phyloP scores from a whole-genome alignment of 2,113 vertebrate species.

The Podiceps cristatus region DNA sequence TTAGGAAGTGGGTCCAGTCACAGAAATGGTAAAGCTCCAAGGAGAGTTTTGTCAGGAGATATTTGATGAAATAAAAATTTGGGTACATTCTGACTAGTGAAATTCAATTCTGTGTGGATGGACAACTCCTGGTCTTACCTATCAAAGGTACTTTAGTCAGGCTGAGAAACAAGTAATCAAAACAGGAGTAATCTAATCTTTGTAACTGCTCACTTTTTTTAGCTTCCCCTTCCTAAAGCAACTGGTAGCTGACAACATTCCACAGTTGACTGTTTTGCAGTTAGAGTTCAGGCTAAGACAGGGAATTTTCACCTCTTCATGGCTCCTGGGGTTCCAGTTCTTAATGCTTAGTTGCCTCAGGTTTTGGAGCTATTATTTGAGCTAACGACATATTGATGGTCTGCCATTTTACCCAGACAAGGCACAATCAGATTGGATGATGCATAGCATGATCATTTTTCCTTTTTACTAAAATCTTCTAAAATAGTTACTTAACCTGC shows the following conservation, averaged over 20 bases:
- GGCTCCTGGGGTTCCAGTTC: background rate
- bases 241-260: rapidly evolving
- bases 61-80: background rate
- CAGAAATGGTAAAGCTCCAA: background rate
- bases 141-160: background rate
- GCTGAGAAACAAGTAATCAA: background rate
- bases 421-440: background rate
- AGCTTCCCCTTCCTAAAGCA: background rate
- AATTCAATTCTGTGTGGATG: background rate
- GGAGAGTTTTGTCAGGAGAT: background rate
- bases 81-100: background rate
- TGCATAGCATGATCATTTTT: background rate
- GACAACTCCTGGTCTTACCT: background rate
- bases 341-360: background rate
- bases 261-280: background rate
- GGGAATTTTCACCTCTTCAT: background rate
- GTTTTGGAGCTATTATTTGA: background rate
- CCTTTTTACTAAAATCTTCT: background rate
- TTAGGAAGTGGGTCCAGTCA: background rate
- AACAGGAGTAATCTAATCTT: background rate
- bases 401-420: background rate
- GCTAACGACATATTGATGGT: background rate
- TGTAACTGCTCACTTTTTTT: background rate
- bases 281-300: background rate
- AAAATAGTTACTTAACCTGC: background rate